Evolutionary conservation across 2,113 vertebrate species (phyloP), one percentile per base, ranked within the genome.

Genomic region (Rana temporaria): DNA sequence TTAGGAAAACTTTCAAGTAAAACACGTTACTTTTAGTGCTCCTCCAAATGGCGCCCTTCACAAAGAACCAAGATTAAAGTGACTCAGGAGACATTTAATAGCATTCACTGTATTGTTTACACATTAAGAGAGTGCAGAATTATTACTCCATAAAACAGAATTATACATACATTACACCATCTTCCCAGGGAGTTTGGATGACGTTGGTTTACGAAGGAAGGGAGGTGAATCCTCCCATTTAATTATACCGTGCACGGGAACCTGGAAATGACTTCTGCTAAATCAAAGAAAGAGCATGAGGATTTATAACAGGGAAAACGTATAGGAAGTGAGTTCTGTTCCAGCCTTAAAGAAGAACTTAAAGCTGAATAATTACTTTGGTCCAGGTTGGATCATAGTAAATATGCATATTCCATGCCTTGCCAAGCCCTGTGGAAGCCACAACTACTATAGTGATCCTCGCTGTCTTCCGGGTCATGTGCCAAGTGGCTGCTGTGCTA

Each of bases 211-310:
- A 74, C 15, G 55, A 32, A 85, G 80, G 84, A 84, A 80, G 4
- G 1, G 2, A 63, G 14, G 71, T 63, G 85, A 82, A 15, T 69
- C 72, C 85, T 83, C 78, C 86, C 56, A 78, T 38, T 7, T 68
- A n/a, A 52, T 48, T 34, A 79, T 84, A 81, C 1, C 17, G 26
- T 71, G 72, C 19, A 76, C 19, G 60, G 15, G 17, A 71, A 26
- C 30, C 70, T 32, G 53, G 9, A 73, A 57, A 57, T 34, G 17
- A 30, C n/a, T 57, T 22, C 60, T 63, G 24, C 24, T 4, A 14
- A 63, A 14, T 11, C 12, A 48, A 48, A 14, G 42, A 2, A 48
- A 48, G 42, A 48, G 12, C 8, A 57, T 63, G 57, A 32, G 19
- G 70, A 24, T 56, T 17, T 24, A 63, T 5, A 63, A 63, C 4